Percentiles rank a stretch among this genome's conserved stretches.
Evolutionary conservation across 53 echinoderm and acorn worm genomes (phyloP).

Genomic region (Arbacia lixula): DNA sequence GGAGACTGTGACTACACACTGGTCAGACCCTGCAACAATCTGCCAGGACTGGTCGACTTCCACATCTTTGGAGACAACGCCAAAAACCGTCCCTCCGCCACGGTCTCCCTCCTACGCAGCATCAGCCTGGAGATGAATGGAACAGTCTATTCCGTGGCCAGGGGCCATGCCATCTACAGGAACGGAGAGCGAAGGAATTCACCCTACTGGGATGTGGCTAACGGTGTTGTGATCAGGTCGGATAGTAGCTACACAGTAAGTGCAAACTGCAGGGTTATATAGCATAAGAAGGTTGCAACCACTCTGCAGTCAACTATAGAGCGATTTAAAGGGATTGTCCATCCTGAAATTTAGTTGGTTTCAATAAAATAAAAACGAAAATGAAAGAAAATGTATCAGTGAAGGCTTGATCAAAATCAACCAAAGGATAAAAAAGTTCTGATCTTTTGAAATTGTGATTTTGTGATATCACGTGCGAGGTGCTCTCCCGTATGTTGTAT

Average conservation of each 20-base stretch:
- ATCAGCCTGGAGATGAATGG: constrained; percentile 55
- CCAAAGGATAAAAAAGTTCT: too few species aligned
- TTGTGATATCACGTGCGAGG: too few species aligned
- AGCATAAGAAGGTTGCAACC: too few species aligned
- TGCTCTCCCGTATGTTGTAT: too few species aligned
- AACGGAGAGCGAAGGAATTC: constrained; percentile 53
- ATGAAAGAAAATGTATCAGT: too few species aligned
- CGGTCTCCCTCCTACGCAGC: constrained; percentile 68
- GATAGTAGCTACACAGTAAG: constrained; percentile 35
- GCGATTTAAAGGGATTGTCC: too few species aligned
- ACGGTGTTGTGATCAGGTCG: constrained; percentile 30
- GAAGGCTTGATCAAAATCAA: too few species aligned
- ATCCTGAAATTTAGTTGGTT: too few species aligned
- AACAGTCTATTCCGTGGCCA: constrained; percentile 54
- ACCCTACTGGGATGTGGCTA: constrained; percentile 41
- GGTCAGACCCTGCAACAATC: constrained; percentile 56
- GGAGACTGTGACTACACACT: constrained; percentile 83
- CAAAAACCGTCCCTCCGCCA: constrained; percentile 67
- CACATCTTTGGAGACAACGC: constrained; percentile 71
- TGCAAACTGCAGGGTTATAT: not conserved
- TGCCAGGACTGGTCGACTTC: constrained; percentile 49
- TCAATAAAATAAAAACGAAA: too few species aligned
- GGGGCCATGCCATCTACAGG: constrained; percentile 56
- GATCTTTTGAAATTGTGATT: too few species aligned
- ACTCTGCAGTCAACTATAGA: too few species aligned